phyloP scores from a whole-genome alignment of 1,140 invertebrate genomes.

The Frieseomelitta varia region DNA sequence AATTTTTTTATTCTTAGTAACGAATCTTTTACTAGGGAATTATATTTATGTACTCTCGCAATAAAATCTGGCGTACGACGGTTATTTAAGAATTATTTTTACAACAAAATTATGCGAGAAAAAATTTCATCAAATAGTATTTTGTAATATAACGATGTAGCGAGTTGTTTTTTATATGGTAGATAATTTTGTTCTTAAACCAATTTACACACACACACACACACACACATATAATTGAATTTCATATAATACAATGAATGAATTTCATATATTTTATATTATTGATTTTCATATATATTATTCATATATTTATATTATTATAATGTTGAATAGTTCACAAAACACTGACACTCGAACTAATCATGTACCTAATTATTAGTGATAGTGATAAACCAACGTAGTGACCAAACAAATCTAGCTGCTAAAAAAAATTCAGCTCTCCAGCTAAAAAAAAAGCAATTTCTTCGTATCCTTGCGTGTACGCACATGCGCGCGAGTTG shows the following conservation, averaged over 20 bases:
- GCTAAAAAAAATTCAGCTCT: too few species aligned
- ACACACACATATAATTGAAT: too few species aligned
- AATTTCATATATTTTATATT: neutral
- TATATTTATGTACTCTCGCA: neutral
- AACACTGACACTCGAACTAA: neutral
- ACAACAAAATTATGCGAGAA: neutral
- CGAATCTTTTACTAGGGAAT: neutral
- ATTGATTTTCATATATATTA: neutral
- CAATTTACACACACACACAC: too few species aligned
- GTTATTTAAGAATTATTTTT: neutral
- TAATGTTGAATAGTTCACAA: neutral
- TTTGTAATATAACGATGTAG: neutral
- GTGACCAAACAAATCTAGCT: neutral
- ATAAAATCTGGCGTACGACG: neutral
- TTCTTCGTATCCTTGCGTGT: neutral
- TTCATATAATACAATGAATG: too few species aligned
- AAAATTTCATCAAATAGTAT: neutral
- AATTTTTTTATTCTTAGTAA: neutral
- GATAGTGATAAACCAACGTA: too few species aligned
- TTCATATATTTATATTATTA: neutral
- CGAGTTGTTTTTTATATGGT: neutral
- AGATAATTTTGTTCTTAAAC: too few species aligned
- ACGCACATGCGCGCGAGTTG: neutral
- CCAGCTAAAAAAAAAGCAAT: neutral
- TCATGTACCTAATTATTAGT: too few species aligned